Conservation (phyloP, 2,888 invertebrate species). For the Caenorhabditis sp. region DNA sequence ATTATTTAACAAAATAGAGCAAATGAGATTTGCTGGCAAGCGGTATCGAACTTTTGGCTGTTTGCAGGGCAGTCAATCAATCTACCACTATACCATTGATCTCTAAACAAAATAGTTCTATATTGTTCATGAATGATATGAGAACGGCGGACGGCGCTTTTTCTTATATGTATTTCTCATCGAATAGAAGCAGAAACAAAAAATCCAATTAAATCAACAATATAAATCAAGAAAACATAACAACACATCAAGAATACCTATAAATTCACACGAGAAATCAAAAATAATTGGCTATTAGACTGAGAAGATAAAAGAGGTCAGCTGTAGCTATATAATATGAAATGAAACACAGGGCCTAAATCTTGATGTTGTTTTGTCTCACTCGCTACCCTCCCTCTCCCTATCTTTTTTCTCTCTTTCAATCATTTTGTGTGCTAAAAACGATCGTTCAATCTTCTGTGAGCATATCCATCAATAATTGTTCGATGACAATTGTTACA, state of each 20-base stretch:
- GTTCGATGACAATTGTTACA: constrained; percentile 4
- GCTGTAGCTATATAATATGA: constrained; percentile 12
- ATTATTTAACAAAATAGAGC: neutral
- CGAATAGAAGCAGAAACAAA: neutral
- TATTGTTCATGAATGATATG: neutral
- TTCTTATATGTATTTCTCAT: neutral
- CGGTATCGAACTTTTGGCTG: neutral
- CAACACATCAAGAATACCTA: neutral
- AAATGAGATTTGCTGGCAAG: neutral
- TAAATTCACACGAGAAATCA: neutral
- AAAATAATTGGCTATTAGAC: neutral
- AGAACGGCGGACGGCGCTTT: neutral
- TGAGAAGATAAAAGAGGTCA: constrained; percentile 35
- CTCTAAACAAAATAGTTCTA: neutral
- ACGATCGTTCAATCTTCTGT: constrained; percentile 41
- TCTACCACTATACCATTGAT: neutral
- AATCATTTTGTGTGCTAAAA: constrained; percentile 33
- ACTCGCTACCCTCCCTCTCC: constrained; percentile 7
- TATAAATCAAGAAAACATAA: neutral
- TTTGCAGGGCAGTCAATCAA: neutral
- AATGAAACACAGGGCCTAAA: constrained; percentile 1
- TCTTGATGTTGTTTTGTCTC: constrained; percentile 17
- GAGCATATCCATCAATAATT: constrained; percentile 37
- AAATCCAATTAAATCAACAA: neutral
- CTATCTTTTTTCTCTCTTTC: constrained; percentile 23